Conservation (phyloP, 2,113 vertebrate species). For the Boulengeromyrus knoepffleri region DNA sequence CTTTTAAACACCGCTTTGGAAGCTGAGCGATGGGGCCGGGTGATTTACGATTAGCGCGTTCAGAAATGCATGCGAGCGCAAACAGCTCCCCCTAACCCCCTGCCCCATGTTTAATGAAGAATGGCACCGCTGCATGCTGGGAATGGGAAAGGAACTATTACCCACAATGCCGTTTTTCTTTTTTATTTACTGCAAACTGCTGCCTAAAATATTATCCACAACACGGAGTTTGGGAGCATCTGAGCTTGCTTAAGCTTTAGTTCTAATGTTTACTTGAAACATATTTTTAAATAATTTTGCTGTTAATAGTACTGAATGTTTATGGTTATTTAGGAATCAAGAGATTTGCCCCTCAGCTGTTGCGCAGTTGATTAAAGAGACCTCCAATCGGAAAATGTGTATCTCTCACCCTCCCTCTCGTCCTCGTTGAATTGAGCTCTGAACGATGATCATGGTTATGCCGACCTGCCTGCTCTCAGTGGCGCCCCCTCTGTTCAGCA, state of each 20-base stretch:
- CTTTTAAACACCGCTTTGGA: neutral
- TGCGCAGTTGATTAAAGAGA: neutral
- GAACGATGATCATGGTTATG: neutral
- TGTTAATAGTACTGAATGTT: neutral
- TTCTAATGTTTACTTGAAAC: neutral
- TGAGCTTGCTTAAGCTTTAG: neutral
- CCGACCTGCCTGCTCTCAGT: neutral
- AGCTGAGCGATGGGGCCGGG: neutral
- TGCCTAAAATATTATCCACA: neutral
- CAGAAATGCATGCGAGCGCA: neutral
- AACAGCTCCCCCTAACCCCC: neutral
- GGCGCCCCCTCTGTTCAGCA: neutral
- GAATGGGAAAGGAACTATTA: neutral
- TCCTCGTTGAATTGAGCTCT: neutral
- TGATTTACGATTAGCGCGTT: neutral
- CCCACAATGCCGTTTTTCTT: neutral
- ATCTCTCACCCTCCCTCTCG: neutral
- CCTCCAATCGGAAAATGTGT: neutral
- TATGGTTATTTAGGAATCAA: neutral
- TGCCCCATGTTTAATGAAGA: conserved; percentile 2
- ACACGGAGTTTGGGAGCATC: neutral
- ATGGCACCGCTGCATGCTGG: neutral
- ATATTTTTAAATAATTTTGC: neutral
- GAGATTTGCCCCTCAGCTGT: neutral
- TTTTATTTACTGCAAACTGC: neutral